Evolutionary conservation across 2,797 vertebrate genomes (phyloP).

Genomic region (Sebastes jordani): DNA sequence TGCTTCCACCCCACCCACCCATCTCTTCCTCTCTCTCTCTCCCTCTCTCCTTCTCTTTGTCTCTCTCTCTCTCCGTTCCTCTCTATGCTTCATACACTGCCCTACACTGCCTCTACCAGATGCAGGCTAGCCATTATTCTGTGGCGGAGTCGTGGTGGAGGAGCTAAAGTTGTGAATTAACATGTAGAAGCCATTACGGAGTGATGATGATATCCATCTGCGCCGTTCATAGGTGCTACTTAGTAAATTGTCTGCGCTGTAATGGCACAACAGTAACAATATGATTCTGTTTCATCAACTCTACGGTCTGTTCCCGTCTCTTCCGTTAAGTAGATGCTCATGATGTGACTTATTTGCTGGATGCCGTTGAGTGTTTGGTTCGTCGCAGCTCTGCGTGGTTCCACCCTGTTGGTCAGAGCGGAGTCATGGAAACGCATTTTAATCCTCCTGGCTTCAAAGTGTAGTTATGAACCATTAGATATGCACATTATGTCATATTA

Average conservation of each 20-base stretch:
- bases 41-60: slow-evolving; percentile 40
- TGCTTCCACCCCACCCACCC: slow-evolving; percentile 64
- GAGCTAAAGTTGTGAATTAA: slow-evolving; percentile 82
- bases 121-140: slow-evolving; percentile 68
- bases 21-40: slow-evolving; percentile 24
- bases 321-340: slow-evolving; percentile 15
- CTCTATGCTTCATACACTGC: slow-evolving; percentile 38
- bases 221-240: slow-evolving; percentile 63
- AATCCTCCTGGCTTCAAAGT: not conserved
- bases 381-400: not conserved
- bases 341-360: slow-evolving; percentile 23
- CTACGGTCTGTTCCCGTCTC: slow-evolving; percentile 22
- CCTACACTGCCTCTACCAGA: slow-evolving; percentile 64
- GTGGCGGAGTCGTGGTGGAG: slow-evolving; percentile 70
- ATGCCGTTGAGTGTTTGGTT: slow-evolving; percentile 1
- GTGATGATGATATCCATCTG: slow-evolving; percentile 74
- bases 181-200: slow-evolving; percentile 75
- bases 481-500: not conserved
- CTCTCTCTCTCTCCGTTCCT: slow-evolving; percentile 29
- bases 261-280: slow-evolving; percentile 62
- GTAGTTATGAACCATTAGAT: not conserved
- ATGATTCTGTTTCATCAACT: slow-evolving; percentile 57
- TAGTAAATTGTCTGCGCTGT: slow-evolving; percentile 65
- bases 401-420: not conserved
- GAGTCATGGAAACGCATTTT: not conserved